Evolutionary conservation across 2,888 invertebrate species (phyloP).

Genomic region (Andrena marginata): DNA sequence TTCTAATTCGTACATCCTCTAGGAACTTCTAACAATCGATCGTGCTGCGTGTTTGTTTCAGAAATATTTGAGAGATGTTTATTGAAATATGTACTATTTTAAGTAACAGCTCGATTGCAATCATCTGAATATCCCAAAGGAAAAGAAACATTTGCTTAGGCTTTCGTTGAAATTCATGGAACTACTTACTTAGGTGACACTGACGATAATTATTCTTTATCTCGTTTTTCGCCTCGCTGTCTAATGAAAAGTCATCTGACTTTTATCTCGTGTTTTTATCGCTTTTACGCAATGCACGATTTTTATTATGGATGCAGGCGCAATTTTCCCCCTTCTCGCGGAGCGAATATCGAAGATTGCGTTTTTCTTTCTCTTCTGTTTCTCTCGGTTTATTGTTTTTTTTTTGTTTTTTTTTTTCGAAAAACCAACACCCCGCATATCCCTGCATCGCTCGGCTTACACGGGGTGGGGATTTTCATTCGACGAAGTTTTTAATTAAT

Average conservation of each 20-base stretch:
- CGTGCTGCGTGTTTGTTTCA: too few relatives aligned
- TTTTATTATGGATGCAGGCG: slow-evolving; percentile 37
- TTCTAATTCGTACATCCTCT: neutral
- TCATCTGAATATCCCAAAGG: neutral
- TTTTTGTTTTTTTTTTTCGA: too few relatives aligned
- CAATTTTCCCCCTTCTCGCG: slow-evolving; percentile 21
- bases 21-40: too few relatives aligned
- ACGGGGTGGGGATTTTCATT: slow-evolving; percentile 1
- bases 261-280: slow-evolving; percentile 33
- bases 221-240: neutral
- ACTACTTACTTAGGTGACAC: neutral
- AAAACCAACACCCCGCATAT: slow-evolving; percentile 13
- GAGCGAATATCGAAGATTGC: slow-evolving; percentile 56
- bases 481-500: slow-evolving; percentile 47
- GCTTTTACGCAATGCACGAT: slow-evolving; percentile 25
- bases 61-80: too few relatives aligned
- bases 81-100: neutral
- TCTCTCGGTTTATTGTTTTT: neutral
- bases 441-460: neutral
- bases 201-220: neutral
- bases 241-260: neutral
- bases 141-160: neutral
- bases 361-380: slow-evolving; percentile 17
- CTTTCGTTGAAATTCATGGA: neutral
- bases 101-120: neutral